These are phyloP conservation scores for Oryzias curvinotus DNA, from an alignment of 2,113 vertebrate species.

Conservation along the genomic window DNA sequence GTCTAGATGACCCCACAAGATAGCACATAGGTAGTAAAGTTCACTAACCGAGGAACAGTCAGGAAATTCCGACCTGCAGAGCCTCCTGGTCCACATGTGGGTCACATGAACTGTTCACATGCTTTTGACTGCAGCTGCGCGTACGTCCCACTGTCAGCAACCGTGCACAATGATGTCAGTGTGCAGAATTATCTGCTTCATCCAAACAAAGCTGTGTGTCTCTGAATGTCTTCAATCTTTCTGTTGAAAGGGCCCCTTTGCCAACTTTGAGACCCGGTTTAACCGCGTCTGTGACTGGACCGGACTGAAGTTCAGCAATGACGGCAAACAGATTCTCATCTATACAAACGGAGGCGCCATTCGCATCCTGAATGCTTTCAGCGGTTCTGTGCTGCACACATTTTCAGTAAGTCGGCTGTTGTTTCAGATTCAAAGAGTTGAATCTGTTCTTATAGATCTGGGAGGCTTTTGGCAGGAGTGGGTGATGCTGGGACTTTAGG, in stretches of 20 bases:
- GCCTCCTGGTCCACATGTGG: too few species aligned
- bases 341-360: constrained; percentile 93
- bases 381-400: constrained; percentile 89
- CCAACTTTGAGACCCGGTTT: constrained; percentile 91
- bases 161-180: too few species aligned
- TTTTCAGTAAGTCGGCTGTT: constrained; percentile 85
- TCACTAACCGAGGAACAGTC: too few species aligned
- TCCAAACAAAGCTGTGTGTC: background rate
- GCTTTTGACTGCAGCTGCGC: too few species aligned
- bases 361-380: constrained; percentile 91
- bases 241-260: constrained; percentile 84
- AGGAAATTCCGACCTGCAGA: too few species aligned
- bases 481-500: too few species aligned
- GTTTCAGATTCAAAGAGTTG: background rate
- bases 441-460: background rate
- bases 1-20: too few species aligned
- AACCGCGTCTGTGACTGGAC: constrained; percentile 94
- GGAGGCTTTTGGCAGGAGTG: background rate
- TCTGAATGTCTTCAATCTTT: background rate
- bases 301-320: constrained; percentile 94
- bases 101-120: too few species aligned
- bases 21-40: too few species aligned
- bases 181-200: background rate
- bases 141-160: too few species aligned
- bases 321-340: constrained; percentile 97